Conservation (phyloP, 2,797 vertebrate genomes). For the Eurystomus glaucurus region DNA sequence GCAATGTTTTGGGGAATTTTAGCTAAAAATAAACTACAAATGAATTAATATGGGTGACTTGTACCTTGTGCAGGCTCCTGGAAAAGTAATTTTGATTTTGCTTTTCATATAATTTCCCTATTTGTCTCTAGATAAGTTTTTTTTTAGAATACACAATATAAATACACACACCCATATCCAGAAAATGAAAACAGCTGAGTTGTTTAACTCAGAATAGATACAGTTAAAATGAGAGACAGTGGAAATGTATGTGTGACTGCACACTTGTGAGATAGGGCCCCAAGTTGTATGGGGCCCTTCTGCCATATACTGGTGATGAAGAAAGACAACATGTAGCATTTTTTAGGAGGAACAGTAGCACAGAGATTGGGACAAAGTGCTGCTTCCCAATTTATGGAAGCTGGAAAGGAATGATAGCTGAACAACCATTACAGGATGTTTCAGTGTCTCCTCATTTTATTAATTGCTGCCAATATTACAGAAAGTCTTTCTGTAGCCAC, state of each 20-base stretch:
- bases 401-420: background rate
- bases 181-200: constrained; percentile 42
- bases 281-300: background rate
- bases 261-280: background rate
- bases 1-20: background rate
- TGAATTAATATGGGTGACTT: background rate
- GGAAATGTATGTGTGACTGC: background rate
- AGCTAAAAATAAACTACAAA: constrained; percentile 21
- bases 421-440: background rate
- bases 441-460: background rate
- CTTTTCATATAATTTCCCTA: background rate
- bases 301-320: background rate
- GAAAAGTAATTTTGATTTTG: constrained; percentile 26
- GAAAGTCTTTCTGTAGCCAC: background rate
- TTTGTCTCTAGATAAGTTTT: background rate
- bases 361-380: background rate
- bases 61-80: background rate
- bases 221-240: background rate
- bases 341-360: background rate
- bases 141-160: constrained; percentile 16
- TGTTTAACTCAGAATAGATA: constrained; percentile 28
- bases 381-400: background rate
- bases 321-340: background rate
- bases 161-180: background rate
- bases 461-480: background rate